phyloP scores from a whole-genome alignment of 2,888 invertebrate species.

The Calliphora vomitoria region DNA sequence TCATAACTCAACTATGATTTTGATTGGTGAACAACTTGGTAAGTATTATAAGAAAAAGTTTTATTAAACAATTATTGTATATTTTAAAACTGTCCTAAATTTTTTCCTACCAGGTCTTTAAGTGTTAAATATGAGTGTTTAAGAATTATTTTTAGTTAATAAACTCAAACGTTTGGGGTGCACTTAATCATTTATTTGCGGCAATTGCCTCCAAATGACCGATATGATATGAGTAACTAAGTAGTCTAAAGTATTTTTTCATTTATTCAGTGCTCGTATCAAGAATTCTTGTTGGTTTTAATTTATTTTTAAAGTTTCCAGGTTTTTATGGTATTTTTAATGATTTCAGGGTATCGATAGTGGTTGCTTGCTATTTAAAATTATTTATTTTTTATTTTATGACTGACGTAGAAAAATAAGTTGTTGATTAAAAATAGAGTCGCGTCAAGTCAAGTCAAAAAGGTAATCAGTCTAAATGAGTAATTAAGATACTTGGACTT shows the following conservation, averaged over 20 bases:
- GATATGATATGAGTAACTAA: constrained; percentile 41
- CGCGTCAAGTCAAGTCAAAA: constrained; percentile 23
- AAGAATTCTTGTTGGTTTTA: constrained; percentile 1
- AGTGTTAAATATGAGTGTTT: not conserved
- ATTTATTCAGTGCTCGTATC: not conserved
- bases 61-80: too few relatives aligned
- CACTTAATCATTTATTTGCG: constrained; percentile 30
- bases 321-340: not conserved
- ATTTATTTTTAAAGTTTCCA: constrained; percentile 23
- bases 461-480: constrained; percentile 63
- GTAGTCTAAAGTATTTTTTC: not conserved
- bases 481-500: constrained; percentile 65
- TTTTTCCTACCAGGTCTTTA: not conserved
- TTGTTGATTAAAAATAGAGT: constrained; percentile 23
- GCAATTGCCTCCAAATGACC: constrained; percentile 25
- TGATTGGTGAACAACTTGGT: not conserved
- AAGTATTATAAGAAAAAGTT: too few relatives aligned
- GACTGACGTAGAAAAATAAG: constrained; percentile 6
- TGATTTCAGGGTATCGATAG: constrained; percentile 23
- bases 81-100: too few relatives aligned
- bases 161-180: not conserved
- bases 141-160: not conserved
- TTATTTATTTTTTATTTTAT: not conserved
- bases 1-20: not conserved
- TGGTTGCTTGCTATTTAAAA: not conserved